Base-by-base conservation (phyloP, 2,888 invertebrate genomes). In the Leucoma salicis region DNA sequence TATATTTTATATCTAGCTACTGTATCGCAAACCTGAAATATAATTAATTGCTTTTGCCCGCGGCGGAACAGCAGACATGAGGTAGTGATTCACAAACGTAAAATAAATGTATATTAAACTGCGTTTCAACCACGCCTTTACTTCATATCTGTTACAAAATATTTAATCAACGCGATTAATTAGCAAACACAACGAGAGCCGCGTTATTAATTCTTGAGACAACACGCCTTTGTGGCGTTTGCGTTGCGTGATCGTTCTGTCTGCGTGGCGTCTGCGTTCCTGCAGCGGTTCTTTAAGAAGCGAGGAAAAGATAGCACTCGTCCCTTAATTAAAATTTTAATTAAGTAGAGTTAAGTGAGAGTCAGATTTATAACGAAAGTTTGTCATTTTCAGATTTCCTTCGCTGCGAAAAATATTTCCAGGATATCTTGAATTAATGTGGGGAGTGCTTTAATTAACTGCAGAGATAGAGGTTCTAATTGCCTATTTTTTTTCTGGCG, bases 81-180 rank as follows among this genome's bases (percentile, higher is more conserved):
- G n/a, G n/a, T n/a, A n/a, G n/a, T n/a, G n/a, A n/a, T n/a, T n/a
- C n/a, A n/a, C n/a, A n/a, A n/a, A n/a, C n/a, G n/a, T n/a, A n/a
- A n/a, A n/a, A n/a, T n/a, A n/a, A n/a, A n/a, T n/a, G n/a, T n/a
- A n/a, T n/a, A n/a, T n/a, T n/a, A n/a, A n/a, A n/a, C n/a, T n/a
- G n/a, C n/a, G n/a, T n/a, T n/a, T n/a, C n/a, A n/a, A n/a, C n/a
- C n/a, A n/a, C n/a, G n/a, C n/a, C n/a, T n/a, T n/a, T n/a, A n/a
- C n/a, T n/a, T n/a, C n/a, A n/a, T n/a, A n/a, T n/a, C n/a, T n/a
- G n/a, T n/a, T n/a, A n/a, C n/a, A n/a, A n/a, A n/a, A n/a, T n/a
- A 70, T 70, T 67, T 65, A 63, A 70, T 61, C 53, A 63, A 62
- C 57, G 68, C 49, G 60, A 71, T 71, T 71, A 71, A 73, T 73